Base-by-base conservation (phyloP, 2,888 invertebrate genomes). In the Nemapogon koenigi region DNA sequence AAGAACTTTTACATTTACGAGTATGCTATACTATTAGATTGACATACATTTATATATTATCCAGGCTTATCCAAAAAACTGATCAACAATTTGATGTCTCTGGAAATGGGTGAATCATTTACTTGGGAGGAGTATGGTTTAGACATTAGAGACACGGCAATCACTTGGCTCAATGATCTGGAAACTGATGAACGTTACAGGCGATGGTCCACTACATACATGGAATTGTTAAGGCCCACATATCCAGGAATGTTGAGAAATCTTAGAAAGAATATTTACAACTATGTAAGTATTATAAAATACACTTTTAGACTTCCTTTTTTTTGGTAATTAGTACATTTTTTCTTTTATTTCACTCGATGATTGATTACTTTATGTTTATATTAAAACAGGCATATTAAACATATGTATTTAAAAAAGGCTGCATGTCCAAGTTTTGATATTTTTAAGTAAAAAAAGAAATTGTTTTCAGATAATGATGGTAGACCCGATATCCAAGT, bases 241-340 rank as follows among this genome's bases (percentile, higher is more conserved):
- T 99, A 96, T 59, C 97, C 97, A 1, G 98, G 98, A 39, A 97
- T 98, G 96, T 75, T 99, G 43, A 81, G 98, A 45, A 92, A 91
- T 58, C 83, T 94, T 50, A 82, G 91, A 41, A 86, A 90, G 50
- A 94, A 95, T 69, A 82, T 97, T 16, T 92, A 91, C 51, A 91
- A 92, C 68, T 82, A 92, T 59, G 90, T 88, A 59, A 73, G 80
- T 64, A 10, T 7, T n/a, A n/a, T n/a, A n/a, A n/a, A n/a, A n/a
- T n/a, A n/a, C n/a, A n/a, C n/a, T n/a, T n/a, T 19, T 22, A 25
- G 14, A 7, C 31, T 17, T 6, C 4, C 4, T 11, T 11, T 13
- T 39, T 18, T 3, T 10, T 16, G 7, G 13, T 14, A 19, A 31
- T 16, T 42, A 3, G 8, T 14, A 15, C 11, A 14, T 41, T 26